Evolutionary conservation across 1,140 invertebrate genomes (phyloP).

Genomic region (Aphelinus certus): DNA sequence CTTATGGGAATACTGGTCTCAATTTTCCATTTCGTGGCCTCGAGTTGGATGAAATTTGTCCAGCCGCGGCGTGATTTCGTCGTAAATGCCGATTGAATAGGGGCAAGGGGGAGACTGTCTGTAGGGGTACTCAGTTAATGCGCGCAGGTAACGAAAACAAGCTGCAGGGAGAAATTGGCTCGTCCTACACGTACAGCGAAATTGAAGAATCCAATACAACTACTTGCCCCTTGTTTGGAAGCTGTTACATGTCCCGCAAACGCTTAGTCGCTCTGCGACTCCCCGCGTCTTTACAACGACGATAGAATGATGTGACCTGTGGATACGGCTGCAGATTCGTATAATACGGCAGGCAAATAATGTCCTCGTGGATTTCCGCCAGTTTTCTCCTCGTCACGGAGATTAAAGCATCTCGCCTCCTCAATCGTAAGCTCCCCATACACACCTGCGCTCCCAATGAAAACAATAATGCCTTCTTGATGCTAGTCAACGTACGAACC

Average conservation of each 20-base stretch:
- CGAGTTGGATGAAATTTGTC: constrained; percentile 3
- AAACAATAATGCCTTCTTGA: too few relatives aligned
- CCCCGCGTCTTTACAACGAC: constrained; percentile 14
- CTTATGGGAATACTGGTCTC: constrained; percentile 49
- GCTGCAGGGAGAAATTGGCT: constrained; percentile 21
- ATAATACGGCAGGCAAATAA: not conserved
- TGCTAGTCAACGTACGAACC: too few relatives aligned
- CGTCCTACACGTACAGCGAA: not conserved
- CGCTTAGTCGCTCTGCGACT: not conserved
- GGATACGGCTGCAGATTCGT: constrained; percentile 10
- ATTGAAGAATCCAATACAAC: constrained; percentile 2
- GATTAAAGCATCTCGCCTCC: too few relatives aligned
- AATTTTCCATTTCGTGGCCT: constrained; percentile 55
- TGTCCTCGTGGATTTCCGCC: not conserved
- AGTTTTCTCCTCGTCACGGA: too few relatives aligned
- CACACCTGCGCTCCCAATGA: too few relatives aligned
- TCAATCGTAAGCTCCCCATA: too few relatives aligned
- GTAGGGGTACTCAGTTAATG: constrained; percentile 16
- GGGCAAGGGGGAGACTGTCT: not conserved
- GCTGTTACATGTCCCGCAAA: not conserved
- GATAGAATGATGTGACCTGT: constrained; percentile 3
- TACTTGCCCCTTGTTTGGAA: not conserved
- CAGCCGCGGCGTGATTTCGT: not conserved
- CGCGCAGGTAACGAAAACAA: constrained; percentile 6
- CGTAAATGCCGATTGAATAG: constrained; percentile 30